phyloP scores from a whole-genome alignment of 2,113 vertebrate genomes.

The Oreochromis niloticus region DNA sequence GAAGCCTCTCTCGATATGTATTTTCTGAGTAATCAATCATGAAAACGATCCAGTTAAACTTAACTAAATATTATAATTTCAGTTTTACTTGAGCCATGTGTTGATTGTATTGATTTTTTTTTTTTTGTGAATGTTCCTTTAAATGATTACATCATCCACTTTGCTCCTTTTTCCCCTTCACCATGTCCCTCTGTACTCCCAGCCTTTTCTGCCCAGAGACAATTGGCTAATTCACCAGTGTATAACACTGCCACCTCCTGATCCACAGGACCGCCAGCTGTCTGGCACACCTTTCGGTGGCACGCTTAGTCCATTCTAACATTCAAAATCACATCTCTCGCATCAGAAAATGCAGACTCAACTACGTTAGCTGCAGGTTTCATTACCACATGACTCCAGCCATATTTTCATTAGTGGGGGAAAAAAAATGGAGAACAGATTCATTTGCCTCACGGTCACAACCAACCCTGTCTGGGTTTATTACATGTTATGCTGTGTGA shows the following conservation, averaged over 20 bases:
- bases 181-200: conserved; percentile 50
- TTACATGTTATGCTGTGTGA: background rate
- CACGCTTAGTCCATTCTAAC: background rate
- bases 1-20: background rate
- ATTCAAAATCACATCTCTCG: background rate
- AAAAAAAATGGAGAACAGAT: background rate
- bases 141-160: conserved; percentile 66
- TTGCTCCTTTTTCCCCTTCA: conserved; percentile 21
- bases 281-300: background rate
- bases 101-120: background rate
- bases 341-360: background rate
- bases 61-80: background rate
- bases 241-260: conserved; percentile 62
- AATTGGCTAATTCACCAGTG: conserved; percentile 64
- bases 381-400: background rate
- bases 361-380: background rate
- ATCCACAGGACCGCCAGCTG: background rate
- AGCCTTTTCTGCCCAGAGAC: conserved; percentile 72
- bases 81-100: background rate
- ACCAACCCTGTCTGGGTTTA: background rate
- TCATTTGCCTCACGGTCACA: background rate
- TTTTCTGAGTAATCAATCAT: background rate
- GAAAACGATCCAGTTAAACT: background rate
- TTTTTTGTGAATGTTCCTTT: conserved; percentile 48
- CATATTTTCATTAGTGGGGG: background rate